Evolutionary conservation across 1,140 invertebrate species (phyloP).

Genomic region (Phortica variegata): DNA sequence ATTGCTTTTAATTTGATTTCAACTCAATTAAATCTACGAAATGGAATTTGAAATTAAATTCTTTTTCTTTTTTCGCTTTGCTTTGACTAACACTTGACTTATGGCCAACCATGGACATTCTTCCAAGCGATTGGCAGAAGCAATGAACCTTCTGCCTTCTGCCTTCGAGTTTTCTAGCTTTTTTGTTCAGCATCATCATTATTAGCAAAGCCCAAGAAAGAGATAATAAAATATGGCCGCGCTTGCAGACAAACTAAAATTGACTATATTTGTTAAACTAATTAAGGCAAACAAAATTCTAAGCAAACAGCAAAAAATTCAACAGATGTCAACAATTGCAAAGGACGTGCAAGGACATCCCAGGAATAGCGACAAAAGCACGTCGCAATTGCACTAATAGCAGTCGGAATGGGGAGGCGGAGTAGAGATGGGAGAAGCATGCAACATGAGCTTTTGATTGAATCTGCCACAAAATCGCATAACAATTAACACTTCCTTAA

Average conservation of each 20-base stretch:
- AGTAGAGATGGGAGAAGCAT: slow-evolving; percentile 9
- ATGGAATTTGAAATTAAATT: slow-evolving; percentile 57
- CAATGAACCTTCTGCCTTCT: slow-evolving; percentile 10
- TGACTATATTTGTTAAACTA: slow-evolving; percentile 17
- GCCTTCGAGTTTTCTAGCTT: slow-evolving; percentile 6
- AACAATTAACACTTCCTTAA: slow-evolving; percentile 26
- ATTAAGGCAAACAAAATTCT: too few species aligned
- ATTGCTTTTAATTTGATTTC: slow-evolving; percentile 58
- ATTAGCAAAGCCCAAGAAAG: slow-evolving; percentile 4
- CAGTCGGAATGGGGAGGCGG: too few species aligned
- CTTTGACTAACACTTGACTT: slow-evolving; percentile 8
- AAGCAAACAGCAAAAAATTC: too few species aligned
- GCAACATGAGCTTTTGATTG: neutral
- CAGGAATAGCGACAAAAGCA: too few species aligned
- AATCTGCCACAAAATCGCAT: slow-evolving; percentile 9
- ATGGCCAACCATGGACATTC: too few species aligned
- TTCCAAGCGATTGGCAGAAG: too few species aligned
- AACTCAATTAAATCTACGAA: slow-evolving; percentile 57
- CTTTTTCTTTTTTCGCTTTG: slow-evolving; percentile 26
- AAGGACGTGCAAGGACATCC: too few species aligned
- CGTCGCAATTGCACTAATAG: too few species aligned
- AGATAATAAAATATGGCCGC: too few species aligned
- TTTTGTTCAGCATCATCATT: slow-evolving; percentile 5
- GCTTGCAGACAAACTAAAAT: neutral
- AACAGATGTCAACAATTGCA: too few species aligned